These are phyloP conservation scores for Tribolium madens DNA, from an alignment of 1,140 invertebrate species.

Conservation along the genomic window DNA sequence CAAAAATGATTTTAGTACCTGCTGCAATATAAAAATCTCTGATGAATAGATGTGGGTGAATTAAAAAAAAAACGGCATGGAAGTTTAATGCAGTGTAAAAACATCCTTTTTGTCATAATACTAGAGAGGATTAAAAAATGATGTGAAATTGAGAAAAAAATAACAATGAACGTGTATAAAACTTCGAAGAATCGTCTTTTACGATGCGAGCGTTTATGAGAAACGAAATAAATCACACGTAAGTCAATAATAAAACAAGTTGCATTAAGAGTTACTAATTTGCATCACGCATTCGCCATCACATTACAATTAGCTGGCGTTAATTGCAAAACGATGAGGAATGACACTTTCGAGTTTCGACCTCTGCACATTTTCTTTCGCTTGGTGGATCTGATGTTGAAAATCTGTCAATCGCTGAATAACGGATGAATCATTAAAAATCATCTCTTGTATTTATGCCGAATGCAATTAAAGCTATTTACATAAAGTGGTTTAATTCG, in stretches of 20 bases:
- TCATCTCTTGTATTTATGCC: constrained; percentile 51
- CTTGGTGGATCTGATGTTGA: too few species aligned
- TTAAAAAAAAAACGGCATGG: constrained; percentile 30
- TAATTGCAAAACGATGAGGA: constrained; percentile 42
- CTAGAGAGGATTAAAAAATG: constrained; percentile 29
- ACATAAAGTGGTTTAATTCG: constrained; percentile 55
- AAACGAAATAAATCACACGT: constrained; percentile 56
- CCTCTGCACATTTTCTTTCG: background rate
- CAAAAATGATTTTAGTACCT: constrained; percentile 27
- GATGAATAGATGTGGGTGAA: constrained; percentile 42
- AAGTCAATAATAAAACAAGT: constrained; percentile 53
- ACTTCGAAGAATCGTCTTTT: constrained; percentile 48
- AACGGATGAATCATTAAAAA: constrained; percentile 48
- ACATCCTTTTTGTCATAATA: constrained; percentile 5
- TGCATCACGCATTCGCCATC: constrained; percentile 58
- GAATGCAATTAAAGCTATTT: constrained; percentile 53
- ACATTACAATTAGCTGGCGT: constrained; percentile 55
- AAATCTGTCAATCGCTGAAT: too few species aligned
- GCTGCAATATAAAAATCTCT: constrained; percentile 31
- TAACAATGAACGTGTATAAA: constrained; percentile 37
- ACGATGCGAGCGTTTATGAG: constrained; percentile 50
- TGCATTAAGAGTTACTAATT: constrained; percentile 55
- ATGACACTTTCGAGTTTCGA: background rate
- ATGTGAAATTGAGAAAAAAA: constrained; percentile 42
- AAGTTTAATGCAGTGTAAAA: constrained; percentile 45